These are phyloP conservation scores for Asteroscopus sphinx DNA, from an alignment of 2,888 invertebrate species.

Conservation along the genomic window DNA sequence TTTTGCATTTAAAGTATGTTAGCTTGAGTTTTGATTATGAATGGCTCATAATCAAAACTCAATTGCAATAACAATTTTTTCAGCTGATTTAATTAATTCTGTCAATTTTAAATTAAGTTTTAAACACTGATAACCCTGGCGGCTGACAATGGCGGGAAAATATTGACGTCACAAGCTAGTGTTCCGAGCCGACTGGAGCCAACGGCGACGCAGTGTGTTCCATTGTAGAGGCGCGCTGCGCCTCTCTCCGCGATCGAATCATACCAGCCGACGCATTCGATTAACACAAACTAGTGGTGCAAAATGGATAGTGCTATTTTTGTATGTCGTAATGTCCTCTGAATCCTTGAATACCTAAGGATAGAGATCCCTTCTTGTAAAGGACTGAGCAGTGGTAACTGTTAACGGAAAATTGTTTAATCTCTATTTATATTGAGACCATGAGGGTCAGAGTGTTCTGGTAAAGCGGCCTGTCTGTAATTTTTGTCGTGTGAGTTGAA, in stretches of 20 bases:
- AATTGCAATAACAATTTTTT: too few species aligned
- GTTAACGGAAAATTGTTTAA: too few species aligned
- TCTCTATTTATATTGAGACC: too few species aligned
- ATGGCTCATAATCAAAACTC: too few species aligned
- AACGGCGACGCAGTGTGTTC: slow-evolving; percentile 40
- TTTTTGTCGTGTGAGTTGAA: too few species aligned
- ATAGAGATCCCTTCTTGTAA: too few species aligned
- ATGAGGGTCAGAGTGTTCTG: too few species aligned
- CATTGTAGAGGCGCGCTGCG: slow-evolving; percentile 47
- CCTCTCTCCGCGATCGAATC: slow-evolving; percentile 23
- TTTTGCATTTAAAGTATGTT: too few species aligned
- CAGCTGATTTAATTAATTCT: slow-evolving; percentile 16
- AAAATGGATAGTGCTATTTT: slow-evolving; percentile 30
- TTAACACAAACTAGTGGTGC: slow-evolving; percentile 32
- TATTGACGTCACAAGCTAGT: slow-evolving; percentile 70
- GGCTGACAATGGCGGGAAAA: slow-evolving; percentile 73
- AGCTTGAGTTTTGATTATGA: too few species aligned
- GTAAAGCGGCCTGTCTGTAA: too few species aligned
- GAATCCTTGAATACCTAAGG: too few species aligned
- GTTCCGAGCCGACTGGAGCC: slow-evolving; percentile 39
- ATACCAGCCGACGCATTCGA: slow-evolving; percentile 36
- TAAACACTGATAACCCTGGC: slow-evolving; percentile 64
- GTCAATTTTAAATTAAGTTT: slow-evolving; percentile 2
- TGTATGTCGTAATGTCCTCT: slow-evolving; percentile 8
- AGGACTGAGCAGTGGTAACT: too few species aligned